Conservation (phyloP, 2,113 vertebrate genomes). For the Nycticebus coucang region DNA sequence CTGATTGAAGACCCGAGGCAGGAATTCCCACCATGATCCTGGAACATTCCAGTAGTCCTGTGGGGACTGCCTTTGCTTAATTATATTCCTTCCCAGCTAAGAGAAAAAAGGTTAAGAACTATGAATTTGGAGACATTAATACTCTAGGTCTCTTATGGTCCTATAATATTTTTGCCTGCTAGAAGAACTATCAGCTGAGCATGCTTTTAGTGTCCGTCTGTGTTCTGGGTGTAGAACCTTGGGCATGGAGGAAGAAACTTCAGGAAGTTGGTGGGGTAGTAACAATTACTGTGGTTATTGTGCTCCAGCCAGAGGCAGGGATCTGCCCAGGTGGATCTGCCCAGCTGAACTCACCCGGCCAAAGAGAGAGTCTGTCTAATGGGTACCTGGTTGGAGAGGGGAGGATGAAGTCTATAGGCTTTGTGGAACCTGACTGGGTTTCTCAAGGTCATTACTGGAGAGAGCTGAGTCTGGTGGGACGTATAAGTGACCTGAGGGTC, state of each 20-base stretch:
- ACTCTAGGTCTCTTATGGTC: neutral
- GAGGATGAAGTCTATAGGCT: neutral
- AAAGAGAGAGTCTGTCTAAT: neutral
- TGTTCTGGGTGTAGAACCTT: neutral
- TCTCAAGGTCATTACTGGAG: neutral
- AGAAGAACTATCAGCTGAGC: neutral
- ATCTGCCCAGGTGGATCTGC: too few relatives aligned
- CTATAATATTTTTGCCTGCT: neutral
- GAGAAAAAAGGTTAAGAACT: neutral
- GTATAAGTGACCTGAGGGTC: neutral
- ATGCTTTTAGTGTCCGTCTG: neutral
- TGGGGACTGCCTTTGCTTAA: neutral
- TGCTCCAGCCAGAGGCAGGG: neutral
- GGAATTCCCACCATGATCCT: neutral
- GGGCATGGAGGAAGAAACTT: neutral
- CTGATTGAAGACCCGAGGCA: neutral
- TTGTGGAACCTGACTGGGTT: neutral
- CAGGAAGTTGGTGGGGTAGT: neutral
- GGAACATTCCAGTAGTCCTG: neutral
- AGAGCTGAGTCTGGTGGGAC: neutral
- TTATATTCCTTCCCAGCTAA: neutral
- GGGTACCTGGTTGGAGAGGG: neutral
- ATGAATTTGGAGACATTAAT: neutral
- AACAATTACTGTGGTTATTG: neutral
- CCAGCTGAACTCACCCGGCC: neutral